Conservation (phyloP, 53 echinoderm and acorn worm species). For the Apostichopus leukothele region DNA sequence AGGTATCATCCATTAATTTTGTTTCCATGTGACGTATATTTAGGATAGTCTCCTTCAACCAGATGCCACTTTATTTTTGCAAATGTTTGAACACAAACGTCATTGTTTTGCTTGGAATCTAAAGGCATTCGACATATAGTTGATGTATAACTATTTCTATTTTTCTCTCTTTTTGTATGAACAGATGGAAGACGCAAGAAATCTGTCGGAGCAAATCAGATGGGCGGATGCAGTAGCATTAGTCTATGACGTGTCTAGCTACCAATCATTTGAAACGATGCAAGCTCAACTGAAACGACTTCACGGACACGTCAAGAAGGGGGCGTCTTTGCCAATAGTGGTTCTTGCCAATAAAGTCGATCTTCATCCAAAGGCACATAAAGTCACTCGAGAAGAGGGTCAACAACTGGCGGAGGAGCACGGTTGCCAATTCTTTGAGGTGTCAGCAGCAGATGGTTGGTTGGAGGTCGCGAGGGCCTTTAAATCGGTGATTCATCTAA, state of each 20-base stretch:
- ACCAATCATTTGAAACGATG: constrained; percentile 67
- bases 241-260: constrained; percentile 84
- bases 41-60: too few relatives aligned
- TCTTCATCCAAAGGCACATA: constrained; percentile 68
- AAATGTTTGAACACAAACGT: too few relatives aligned
- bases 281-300: constrained; percentile 70
- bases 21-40: too few relatives aligned
- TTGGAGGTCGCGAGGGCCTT: constrained; percentile 76
- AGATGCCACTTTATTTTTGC: too few relatives aligned
- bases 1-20: too few relatives aligned
- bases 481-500: constrained; percentile 67
- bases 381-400: constrained; percentile 74
- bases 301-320: constrained; percentile 63
- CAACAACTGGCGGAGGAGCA: constrained; percentile 78
- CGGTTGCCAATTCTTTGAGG: constrained; percentile 92
- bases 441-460: constrained; percentile 87
- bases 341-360: constrained; percentile 88
- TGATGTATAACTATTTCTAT: too few relatives aligned
- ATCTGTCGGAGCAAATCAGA: constrained; percentile 69
- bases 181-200: constrained; percentile 60
- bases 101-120: too few relatives aligned
- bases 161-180: background rate
- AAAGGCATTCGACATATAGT: too few relatives aligned
- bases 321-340: constrained; percentile 74
- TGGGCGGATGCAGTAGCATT: constrained; percentile 92